Base-by-base conservation (phyloP, 2,113 vertebrate species). In the Ciconia boyciana region DNA sequence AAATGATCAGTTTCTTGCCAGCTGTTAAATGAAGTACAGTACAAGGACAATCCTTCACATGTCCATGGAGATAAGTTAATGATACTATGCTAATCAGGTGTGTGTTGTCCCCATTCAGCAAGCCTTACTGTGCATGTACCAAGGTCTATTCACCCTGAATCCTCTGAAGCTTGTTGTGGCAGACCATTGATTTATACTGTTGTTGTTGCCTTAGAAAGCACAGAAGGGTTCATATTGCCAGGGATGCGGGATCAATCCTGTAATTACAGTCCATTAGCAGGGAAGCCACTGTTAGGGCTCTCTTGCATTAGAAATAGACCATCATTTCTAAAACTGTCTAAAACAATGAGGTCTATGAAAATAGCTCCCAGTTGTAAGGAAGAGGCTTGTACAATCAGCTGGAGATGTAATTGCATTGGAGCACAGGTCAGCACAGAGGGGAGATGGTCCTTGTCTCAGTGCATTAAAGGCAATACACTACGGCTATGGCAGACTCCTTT, bases 181-280 rank as follows among this genome's bases (percentile, higher is more conserved):
- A 96, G 66, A 60, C 48, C 92, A 88, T 74, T 95, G 96, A 97
- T 97, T 96, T 95, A 95, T 83, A 66, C 78, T 62, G 49, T 7
- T 69, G 71, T n/a, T 89, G 90, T 31, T 96, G 84, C 92, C 87
- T 95, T 85, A 76, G 90, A 88, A 90, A 96, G 66, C 84, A 93
- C 81, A 87, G 81, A 90, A 88, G 66, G 75, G 90, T 94, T 97
- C 84, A 86, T 80, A 72, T 94, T 90, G 93, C 93, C 66, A 76
- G 82, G 51, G 81, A 91, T 88, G 74, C 77, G 87, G 94, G 93
- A 96, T 97, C 94, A 96, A 95, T 96, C 92, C 96, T 93, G 93
- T 97, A 96, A 96, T 97, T 96, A 96, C 94, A 96, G 71, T 88
- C 93, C 93, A 94, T 97, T 97, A 97, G 66, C 71, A 96, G 78